A percentile compares a stretch with the other conserved stretches of the same genome.
Evolutionary conservation across 2,888 invertebrate genomes (phyloP).

Genomic region (Esperia sulphurella): DNA sequence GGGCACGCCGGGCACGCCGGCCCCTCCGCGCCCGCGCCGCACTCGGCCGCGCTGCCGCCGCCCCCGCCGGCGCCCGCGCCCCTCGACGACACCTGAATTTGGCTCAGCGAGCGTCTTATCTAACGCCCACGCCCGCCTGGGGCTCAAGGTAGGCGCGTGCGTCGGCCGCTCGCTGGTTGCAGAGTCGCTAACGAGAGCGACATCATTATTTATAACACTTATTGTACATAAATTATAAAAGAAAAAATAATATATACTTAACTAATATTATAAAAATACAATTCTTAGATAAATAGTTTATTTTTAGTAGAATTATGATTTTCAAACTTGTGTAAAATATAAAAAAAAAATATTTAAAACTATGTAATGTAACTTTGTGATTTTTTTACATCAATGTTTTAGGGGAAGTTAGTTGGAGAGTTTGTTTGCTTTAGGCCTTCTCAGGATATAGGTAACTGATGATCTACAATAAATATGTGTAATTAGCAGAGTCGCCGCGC

Average conservation of each 20-base stretch:
- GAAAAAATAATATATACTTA: slow-evolving; percentile 29
- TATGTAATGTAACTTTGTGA: background rate
- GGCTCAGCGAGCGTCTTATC: slow-evolving; percentile 86
- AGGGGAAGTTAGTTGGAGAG: too few relatives aligned
- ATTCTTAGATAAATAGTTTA: slow-evolving; percentile 65
- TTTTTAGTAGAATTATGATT: slow-evolving; percentile 49
- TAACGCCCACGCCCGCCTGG: slow-evolving; percentile 69
- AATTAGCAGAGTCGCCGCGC: too few relatives aligned
- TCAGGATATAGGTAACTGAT: too few relatives aligned
- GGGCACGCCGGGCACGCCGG: slow-evolving; percentile 31
- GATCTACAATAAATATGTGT: too few relatives aligned
- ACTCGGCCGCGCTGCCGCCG: slow-evolving; percentile 41
- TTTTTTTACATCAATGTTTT: too few relatives aligned
- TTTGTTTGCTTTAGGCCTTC: too few relatives aligned
- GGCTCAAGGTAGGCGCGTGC: slow-evolving; percentile 63
- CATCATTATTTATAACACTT: slow-evolving; percentile 50
- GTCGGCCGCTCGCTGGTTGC: slow-evolving; percentile 55
- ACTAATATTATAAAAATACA: slow-evolving; percentile 43
- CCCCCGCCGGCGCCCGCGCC: slow-evolving; percentile 60
- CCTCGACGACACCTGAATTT: slow-evolving; percentile 82
- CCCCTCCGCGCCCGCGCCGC: slow-evolving; percentile 17
- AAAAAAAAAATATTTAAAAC: background rate
- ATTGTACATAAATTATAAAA: slow-evolving; percentile 12
- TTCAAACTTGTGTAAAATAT: slow-evolving; percentile 33
- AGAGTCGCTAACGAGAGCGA: background rate